Conservation (phyloP, 2,797 vertebrate genomes). For the Hafferia zeledoni region DNA sequence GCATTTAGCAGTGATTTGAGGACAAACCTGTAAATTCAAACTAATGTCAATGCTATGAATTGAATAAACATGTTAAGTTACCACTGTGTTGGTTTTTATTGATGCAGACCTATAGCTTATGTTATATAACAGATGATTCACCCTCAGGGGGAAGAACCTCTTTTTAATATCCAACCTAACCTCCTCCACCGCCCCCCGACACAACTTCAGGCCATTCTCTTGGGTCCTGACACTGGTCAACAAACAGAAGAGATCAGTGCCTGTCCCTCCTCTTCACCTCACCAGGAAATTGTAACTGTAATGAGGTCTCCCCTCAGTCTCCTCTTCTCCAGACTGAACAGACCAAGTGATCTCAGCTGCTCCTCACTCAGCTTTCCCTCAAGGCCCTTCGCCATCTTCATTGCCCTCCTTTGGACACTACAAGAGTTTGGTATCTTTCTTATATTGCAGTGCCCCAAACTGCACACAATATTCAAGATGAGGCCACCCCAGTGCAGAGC, state of each 20-base stretch:
- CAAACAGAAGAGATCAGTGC: not conserved
- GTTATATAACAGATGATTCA: not conserved
- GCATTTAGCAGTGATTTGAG: not conserved
- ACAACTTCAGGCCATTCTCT: not conserved
- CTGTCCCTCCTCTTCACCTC: not conserved
- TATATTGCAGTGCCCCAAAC: not conserved
- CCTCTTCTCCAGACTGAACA: not conserved
- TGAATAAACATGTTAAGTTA: not conserved
- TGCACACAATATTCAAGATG: not conserved
- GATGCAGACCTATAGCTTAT: not conserved
- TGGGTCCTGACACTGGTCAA: not conserved
- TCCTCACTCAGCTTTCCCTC: not conserved
- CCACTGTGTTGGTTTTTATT: not conserved
- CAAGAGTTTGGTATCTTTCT: not conserved
- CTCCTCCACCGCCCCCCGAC: not conserved
- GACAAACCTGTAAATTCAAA: not conserved
- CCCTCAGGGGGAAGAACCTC: not conserved
- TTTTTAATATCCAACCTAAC: not conserved
- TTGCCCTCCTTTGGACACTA: not conserved
- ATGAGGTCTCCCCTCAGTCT: not conserved
- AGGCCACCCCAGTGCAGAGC: not conserved
- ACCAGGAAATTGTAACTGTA: not conserved
- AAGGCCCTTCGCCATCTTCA: not conserved
- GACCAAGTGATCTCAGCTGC: not conserved
- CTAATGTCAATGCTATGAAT: not conserved